Evolutionary conservation across 2,113 vertebrate species (phyloP).

Genomic region (Zosterops borbonicus): DNA sequence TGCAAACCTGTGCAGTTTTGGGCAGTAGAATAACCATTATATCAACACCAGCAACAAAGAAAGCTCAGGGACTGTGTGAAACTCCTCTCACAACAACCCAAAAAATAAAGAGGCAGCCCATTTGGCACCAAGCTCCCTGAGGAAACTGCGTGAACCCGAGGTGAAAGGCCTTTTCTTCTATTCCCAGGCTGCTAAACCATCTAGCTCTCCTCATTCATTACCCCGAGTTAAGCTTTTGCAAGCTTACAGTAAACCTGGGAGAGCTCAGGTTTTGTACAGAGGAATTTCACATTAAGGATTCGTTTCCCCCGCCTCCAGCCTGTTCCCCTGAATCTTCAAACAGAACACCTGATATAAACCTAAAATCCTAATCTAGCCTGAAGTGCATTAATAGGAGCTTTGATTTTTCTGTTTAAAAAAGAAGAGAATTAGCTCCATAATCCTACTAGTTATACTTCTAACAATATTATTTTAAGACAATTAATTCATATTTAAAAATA

Average conservation of each 20-base stretch:
- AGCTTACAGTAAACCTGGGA: conserved; percentile 71
- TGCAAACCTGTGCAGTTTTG: conserved; percentile 3
- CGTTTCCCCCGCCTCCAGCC: conserved; percentile 22
- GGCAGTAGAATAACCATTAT: background rate
- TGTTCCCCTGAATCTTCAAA: conserved; percentile 56
- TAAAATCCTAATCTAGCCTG: conserved; percentile 60
- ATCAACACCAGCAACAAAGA: background rate
- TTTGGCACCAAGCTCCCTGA: conserved; percentile 2
- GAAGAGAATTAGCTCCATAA: conserved; percentile 64
- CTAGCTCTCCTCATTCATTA: conserved; percentile 63
- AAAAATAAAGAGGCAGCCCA: conserved; percentile 34
- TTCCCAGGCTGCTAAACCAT: conserved; percentile 41
- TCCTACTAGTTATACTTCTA: conserved; percentile 75
- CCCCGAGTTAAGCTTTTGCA: conserved; percentile 64
- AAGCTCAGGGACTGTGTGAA: background rate
- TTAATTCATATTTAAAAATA: conserved; percentile 86
- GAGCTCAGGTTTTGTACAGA: conserved; percentile 62
- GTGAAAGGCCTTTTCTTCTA: conserved; percentile 55
- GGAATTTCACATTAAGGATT: conserved; percentile 69
- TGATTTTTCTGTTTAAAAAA: conserved; percentile 29
- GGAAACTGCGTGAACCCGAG: background rate
- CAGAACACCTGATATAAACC: conserved; percentile 68
- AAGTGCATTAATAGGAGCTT: conserved; percentile 51
- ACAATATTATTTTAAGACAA: conserved; percentile 83
- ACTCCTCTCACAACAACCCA: background rate